Evolutionary conservation across 1,140 invertebrate species (phyloP).

Genomic region (Phortica variegata): DNA sequence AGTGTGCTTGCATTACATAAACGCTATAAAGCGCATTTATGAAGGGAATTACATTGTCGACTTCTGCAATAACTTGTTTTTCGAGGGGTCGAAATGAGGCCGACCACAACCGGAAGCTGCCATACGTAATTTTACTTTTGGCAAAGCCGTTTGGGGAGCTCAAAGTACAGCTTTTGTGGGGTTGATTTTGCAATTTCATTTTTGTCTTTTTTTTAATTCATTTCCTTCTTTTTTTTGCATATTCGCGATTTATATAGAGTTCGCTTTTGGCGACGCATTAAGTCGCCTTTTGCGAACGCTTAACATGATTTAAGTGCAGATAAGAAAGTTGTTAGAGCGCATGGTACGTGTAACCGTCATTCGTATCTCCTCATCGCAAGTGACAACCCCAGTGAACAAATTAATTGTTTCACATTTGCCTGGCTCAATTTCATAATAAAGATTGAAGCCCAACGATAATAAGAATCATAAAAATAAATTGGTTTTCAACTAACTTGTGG

Average conservation of each 20-base stretch:
- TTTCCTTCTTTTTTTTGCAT: slow-evolving; percentile 27
- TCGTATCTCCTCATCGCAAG: no score
- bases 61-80: no score
- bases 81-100: no score
- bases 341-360: no score
- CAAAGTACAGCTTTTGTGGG: slow-evolving; percentile 8
- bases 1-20: no score
- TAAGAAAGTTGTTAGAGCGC: slow-evolving; percentile 16
- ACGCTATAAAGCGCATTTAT: no score
- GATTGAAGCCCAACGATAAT: slow-evolving; percentile 31
- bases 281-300: no score
- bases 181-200: slow-evolving; percentile 4
- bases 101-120: no score
- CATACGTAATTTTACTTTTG: no score
- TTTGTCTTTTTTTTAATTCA: background rate
- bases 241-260: slow-evolving; percentile 10
- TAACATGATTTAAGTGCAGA: slow-evolving; percentile 26
- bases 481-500: slow-evolving; percentile 22
- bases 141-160: no score
- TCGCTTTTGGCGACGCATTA: slow-evolving; percentile 29
- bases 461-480: slow-evolving; percentile 45
- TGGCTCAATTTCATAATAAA: slow-evolving; percentile 43
- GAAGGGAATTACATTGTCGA: no score
- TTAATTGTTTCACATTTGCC: slow-evolving; percentile 27
- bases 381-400: slow-evolving; percentile 4